Base-by-base conservation (phyloP, 2,797 vertebrate genomes). In the Gouania willdenowi region DNA sequence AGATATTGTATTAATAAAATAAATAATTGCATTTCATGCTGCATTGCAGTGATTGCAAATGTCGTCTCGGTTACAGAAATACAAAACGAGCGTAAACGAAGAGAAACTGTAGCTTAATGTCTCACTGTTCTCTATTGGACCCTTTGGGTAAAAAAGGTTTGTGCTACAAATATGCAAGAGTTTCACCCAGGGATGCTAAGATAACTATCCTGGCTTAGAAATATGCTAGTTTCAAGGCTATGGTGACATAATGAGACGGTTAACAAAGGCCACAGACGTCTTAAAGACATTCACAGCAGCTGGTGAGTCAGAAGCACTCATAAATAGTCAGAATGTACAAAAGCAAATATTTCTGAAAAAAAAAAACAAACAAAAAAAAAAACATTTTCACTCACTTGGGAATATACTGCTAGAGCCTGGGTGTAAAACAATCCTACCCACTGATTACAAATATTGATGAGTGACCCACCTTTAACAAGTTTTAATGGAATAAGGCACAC, bases 211-310 rank as follows among this genome's bases (percentile, higher is more conserved):
- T 27, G 8, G 26, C 45, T 67, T 48, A 43, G 10, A 50, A 32
- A 41, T n/a, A n/a, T 12, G 29, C 34, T 43, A 26, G 12, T 27
- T 56, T 42, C 58, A 60, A 29, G 26, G 37, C 47, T 28, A 5
- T 17, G 40, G 54, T 55, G 55, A 58, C 57, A 64, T 48, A 67
- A 61, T 52, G 54, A 54, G 54, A 66, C 52, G 57, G 51, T 71
- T 71, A 26, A n/a, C 29, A 33, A 41, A 43, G 38, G 57, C 51
- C 24, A 27, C 26, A 20, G 12, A 59, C 57, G 57, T 70, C 48
- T 62, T 4, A 8, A 25, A 54, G 36, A 56, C 0, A 5, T 5
- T 23, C 18, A 12, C 41, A 32, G 32, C 8, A 31, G 29, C 11
- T 6, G 25, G 26, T 46, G 49, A 62, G 35, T 54, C 47, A 25